Evolutionary conservation across 2,888 invertebrate genomes (phyloP), one percentile per base, ranked within the genome.

Genomic region (Isotomurus palustris): DNA sequence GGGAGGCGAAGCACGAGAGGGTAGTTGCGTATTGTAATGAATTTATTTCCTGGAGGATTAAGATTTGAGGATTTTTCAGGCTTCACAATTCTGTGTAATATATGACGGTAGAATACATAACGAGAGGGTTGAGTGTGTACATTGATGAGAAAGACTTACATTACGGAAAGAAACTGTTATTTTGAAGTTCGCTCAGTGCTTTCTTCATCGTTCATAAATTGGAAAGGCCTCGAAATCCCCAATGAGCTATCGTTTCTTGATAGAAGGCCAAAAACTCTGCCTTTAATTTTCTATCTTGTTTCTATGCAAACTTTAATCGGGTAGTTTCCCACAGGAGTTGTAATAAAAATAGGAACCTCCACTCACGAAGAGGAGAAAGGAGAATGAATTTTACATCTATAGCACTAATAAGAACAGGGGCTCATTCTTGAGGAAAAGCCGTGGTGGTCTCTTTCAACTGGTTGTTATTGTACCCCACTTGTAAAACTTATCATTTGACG

Each of bases 261-360:
- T 68, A 62, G 66, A 66, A 66, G 64, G 62, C 63, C 62, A 62
- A 60, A 66, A 62, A 62, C 49, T 54, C 57, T 59, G 53, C 60
- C 67, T 66, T 67, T 69, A 69, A 69, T 69, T 69, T 69, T 62
- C 67, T 68, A 65, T 59, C 66, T 61, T 66, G 64, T 62, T 60
- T 62, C 62, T 60, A 64, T 64, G 62, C 59, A 64, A 64, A 67
- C 67, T 63, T 63, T 67, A 69, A 69, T 67, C 65, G 67, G 66
- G 59, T 62, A 55, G 41, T 52, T 53, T 66, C 67, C 69, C 68
- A 59, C 52, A 49, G 64, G 69, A 67, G 62, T 62, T 67, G 61
- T 63, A 61, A 67, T 64, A 62, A 67, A 67, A 65, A 67, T 67
- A 64, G 63, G 63, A 62, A 56, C 55, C 57, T 64, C 56, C 49